Percentiles rank a stretch among this genome's conserved stretches.
Conservation (phyloP, 2,888 invertebrate species). For the Cephus rjabovi region DNA sequence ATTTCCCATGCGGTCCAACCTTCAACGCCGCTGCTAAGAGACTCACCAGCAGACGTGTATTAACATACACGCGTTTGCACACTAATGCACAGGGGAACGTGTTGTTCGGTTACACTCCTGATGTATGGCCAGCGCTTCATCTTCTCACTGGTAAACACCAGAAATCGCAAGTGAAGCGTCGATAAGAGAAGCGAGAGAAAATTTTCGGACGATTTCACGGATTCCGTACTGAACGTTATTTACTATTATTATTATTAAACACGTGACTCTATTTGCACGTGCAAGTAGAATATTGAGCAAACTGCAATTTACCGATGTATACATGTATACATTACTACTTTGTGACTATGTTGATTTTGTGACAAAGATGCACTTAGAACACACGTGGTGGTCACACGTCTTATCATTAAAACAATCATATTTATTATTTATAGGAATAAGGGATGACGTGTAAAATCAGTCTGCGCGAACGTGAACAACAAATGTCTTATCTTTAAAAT, state of each 20-base stretch:
- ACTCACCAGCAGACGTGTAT: not conserved
- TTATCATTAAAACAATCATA: too few species aligned
- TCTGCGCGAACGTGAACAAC: not conserved
- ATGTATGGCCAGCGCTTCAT: constrained; percentile 26
- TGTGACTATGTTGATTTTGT: not conserved
- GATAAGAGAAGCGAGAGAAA: not conserved
- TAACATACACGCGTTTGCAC: not conserved
- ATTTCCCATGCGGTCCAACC: constrained; percentile 15
- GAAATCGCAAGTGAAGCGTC: constrained; percentile 36
- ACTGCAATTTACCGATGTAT: not conserved
- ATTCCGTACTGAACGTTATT: not conserved
- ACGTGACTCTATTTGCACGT: not conserved
- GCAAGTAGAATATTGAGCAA: not conserved
- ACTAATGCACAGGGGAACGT: not conserved
- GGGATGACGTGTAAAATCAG: not conserved
- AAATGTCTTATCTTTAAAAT: too few species aligned
- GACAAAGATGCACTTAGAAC: too few species aligned
- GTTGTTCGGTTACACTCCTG: constrained; percentile 21
- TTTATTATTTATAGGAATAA: too few species aligned
- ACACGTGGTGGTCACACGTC: too few species aligned
- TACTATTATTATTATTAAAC: not conserved
- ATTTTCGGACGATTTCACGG: not conserved
- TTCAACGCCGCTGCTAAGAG: not conserved
- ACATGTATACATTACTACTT: not conserved
- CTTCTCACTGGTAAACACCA: constrained; percentile 45